These are phyloP conservation scores for Mycalesis mineus DNA, from an alignment of 2,888 invertebrate genomes.

Conservation along the genomic window DNA sequence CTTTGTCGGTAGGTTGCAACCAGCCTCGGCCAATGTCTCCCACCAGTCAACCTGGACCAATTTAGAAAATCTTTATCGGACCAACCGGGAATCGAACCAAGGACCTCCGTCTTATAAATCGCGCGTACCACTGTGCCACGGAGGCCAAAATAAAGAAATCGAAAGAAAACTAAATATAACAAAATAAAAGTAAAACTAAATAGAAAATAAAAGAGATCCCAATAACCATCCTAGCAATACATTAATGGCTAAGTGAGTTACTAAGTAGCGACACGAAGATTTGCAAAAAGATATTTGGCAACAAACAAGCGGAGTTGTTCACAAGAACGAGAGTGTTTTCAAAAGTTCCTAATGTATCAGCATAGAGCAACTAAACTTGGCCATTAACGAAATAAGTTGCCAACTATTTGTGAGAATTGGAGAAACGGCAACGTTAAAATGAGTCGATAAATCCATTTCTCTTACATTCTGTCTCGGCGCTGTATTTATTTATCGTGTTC, in stretches of 20 bases:
- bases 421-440: constrained; percentile 2
- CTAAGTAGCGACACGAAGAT: neutral
- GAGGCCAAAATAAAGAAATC: no score
- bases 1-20: no score
- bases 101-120: no score
- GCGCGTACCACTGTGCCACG: no score
- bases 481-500: neutral
- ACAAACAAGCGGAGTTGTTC: constrained; percentile 2
- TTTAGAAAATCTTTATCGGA: no score
- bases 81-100: no score
- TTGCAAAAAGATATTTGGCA: neutral
- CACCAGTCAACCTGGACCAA: no score
- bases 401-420: neutral
- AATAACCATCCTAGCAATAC: neutral
- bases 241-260: neutral
- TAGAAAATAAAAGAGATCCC: no score
- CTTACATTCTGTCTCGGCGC: neutral
- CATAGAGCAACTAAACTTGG: constrained; percentile 12
- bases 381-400: constrained; percentile 14
- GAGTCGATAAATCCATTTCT: constrained; percentile 8
- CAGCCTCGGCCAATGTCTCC: no score
- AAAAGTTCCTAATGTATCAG: constrained; percentile 13
- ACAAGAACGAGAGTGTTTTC: constrained; percentile 7
- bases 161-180: neutral
- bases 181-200: no score